Evolutionary conservation across 2,888 invertebrate species (phyloP), one percentile per base, ranked within the genome.

Genomic region (Aphrophora alni): DNA sequence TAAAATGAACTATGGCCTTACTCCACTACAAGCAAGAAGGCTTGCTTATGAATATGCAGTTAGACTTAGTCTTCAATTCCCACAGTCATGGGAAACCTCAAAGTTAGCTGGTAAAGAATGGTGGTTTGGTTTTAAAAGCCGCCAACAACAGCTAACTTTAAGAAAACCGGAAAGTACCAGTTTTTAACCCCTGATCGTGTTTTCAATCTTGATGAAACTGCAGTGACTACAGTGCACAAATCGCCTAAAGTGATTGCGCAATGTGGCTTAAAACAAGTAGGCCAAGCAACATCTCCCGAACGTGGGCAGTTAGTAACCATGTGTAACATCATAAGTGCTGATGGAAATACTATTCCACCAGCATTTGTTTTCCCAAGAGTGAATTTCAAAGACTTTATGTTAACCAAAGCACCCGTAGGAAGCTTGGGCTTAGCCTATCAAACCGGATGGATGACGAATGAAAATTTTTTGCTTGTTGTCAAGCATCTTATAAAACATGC

Each of bases 261-360:
- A 26, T 84, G 80, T 77, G 85, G 85, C 5, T 70, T 78, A 12
- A 85, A 83, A 68, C 86, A 86, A 80, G 82, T 86, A 12, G 84
- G 84, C 5, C 68, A 77, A 38, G 80, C 85, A 69, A 86, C 86
- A 12, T 86, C 85, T 10, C 85, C 84, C 14, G 86, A 86, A 82
- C 80, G 86, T 73, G 85, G 86, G n/a, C 77, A 83, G n/a, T 51
- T 86, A 10, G 85, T 86, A 0, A 85, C 85, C 1, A 38, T 85
- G 71, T 82, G 81, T 44, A 8, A 80, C 14, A 81, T 82, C 28
- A 84, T 85, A 8, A 83, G 77, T 82, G 85, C 85, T 25, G 72
- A 33, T 38, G 85, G 86, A 14, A 84, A 82, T 80, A 33, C 77
- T 38, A 80, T 84, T n/a, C 85, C 86, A 25, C 86, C 86, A 24